phyloP scores from a whole-genome alignment of 2,797 vertebrate species.

The Sebastes variabilis region DNA sequence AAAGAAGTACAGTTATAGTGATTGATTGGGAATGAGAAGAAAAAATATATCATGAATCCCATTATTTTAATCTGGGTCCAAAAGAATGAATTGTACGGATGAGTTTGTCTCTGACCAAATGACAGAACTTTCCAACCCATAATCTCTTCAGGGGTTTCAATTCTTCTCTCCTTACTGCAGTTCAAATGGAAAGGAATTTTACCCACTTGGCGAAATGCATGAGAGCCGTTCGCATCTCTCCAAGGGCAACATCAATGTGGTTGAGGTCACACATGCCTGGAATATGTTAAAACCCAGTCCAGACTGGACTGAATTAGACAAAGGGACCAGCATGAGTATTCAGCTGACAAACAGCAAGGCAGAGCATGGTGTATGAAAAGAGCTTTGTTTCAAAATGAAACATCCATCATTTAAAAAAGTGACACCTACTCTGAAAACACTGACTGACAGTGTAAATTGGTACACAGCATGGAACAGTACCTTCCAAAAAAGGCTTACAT shows the following conservation, averaged over 20 bases:
- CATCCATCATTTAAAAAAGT: conserved; percentile 21
- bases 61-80: conserved; percentile 53
- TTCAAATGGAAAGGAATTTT: conserved; percentile 28
- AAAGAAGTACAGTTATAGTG: conserved; percentile 1
- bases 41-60: conserved; percentile 49
- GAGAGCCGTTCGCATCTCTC: conserved; percentile 32
- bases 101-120: conserved; percentile 36
- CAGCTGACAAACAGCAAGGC: background rate
- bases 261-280: conserved; percentile 65
- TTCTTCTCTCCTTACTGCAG: conserved; percentile 11
- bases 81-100: conserved; percentile 25
- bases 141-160: conserved; percentile 30
- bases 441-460: conserved; percentile 35
- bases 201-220: conserved; percentile 18
- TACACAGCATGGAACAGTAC: conserved; percentile 7
- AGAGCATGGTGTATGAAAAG: background rate
- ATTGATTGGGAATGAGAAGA: conserved; percentile 3
- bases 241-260: conserved; percentile 53
- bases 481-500: conserved; percentile 15
- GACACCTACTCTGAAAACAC: conserved; percentile 27
- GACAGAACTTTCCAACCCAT: conserved; percentile 2
- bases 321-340: conserved; percentile 6
- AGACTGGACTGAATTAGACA: background rate
- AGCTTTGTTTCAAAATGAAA: conserved; percentile 22
- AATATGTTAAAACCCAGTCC: conserved; percentile 46